phyloP scores from a whole-genome alignment of 1,140 invertebrate genomes.

The Meloidogyne floridensis region DNA sequence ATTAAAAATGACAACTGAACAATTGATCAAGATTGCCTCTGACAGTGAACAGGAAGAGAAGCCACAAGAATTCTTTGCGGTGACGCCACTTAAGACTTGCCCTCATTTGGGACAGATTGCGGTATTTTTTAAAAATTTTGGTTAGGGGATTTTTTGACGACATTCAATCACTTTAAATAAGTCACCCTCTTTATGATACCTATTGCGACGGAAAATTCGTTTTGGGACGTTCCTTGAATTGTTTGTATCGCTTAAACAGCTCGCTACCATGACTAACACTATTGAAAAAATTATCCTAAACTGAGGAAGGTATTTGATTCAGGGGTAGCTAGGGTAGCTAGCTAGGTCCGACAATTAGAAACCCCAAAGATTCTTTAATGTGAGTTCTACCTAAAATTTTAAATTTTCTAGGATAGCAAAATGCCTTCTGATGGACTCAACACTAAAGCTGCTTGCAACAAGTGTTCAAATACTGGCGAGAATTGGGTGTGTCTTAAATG shows the following conservation, averaged over 20 bases:
- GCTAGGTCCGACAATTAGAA: too few relatives aligned
- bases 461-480: conserved; percentile 74
- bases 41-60: background rate
- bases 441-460: conserved; percentile 70
- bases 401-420: background rate
- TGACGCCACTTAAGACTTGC: conserved; percentile 40
- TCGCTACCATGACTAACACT: too few relatives aligned
- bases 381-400: conserved; percentile 66
- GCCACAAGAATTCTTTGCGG: conserved; percentile 36
- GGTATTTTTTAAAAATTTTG: conserved; percentile 48
- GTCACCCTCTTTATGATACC: too few relatives aligned
- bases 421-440: conserved; percentile 57
- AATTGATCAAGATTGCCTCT: background rate
- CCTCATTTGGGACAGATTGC: conserved; percentile 43
- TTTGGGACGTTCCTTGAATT: too few relatives aligned
- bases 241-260: too few relatives aligned
- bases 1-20: background rate
- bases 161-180: too few relatives aligned
- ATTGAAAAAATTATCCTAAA: too few relatives aligned
- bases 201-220: too few relatives aligned
- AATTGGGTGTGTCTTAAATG: conserved; percentile 86
- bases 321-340: too few relatives aligned
- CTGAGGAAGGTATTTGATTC: too few relatives aligned
- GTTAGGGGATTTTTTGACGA: too few relatives aligned
- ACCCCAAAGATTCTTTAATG: background rate